Percentiles rank a stretch among this genome's conserved stretches.
phyloP scores from a whole-genome alignment of 2,113 vertebrate genomes.

The Heptranchias perlo region DNA sequence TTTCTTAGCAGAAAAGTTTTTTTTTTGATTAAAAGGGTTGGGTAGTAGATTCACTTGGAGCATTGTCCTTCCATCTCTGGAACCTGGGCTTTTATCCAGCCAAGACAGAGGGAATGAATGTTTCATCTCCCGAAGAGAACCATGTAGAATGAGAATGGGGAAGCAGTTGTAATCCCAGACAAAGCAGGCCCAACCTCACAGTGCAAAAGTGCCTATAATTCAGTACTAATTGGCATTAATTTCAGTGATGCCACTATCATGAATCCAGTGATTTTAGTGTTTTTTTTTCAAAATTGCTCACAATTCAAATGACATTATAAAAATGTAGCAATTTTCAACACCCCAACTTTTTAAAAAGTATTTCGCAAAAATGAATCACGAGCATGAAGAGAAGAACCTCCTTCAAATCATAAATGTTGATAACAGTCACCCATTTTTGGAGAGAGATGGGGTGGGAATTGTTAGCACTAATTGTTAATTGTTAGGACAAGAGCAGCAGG shows the following conservation, averaged over 20 bases:
- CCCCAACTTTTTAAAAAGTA: not conserved
- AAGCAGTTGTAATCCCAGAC: not conserved
- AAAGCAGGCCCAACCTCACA: not conserved
- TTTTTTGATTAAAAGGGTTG: not conserved
- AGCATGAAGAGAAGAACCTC: not conserved
- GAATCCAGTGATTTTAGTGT: not conserved
- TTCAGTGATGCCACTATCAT: not conserved
- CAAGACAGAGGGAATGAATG: not conserved
- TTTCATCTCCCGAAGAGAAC: not conserved
- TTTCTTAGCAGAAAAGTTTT: not conserved
- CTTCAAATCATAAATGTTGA: not conserved
- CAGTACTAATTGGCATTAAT: not conserved
- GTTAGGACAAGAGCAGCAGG: too few relatives aligned
- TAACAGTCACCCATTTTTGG: not conserved
- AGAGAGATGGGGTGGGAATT: not conserved
- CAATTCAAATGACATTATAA: not conserved
- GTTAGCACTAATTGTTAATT: too few relatives aligned
- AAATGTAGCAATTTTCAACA: not conserved
- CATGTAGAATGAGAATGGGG: not conserved
- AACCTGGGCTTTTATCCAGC: not conserved
- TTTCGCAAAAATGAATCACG: not conserved
- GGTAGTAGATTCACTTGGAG: not conserved
- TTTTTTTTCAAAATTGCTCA: not conserved
- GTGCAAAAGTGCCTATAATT: not conserved
- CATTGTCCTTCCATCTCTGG: not conserved